Evolutionary conservation across 2,113 vertebrate genomes (phyloP), one percentile per base, ranked within the genome.

Genomic region (Neolamprologus hecqui): DNA sequence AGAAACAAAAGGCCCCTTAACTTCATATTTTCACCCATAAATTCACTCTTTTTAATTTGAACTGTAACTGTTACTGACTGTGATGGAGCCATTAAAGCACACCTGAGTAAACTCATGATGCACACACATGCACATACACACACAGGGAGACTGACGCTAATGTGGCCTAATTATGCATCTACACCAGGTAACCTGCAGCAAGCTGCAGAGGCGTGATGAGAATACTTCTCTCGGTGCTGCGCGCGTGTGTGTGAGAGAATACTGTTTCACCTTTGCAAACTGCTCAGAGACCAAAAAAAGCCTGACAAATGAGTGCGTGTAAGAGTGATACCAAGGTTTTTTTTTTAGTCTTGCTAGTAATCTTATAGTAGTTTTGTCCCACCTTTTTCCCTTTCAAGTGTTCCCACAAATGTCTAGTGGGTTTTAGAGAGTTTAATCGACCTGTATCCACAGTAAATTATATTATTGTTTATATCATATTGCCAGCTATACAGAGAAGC

Each of bases 171-270:
- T 65, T 37, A 65, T 21, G 60, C 60, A 65, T 65, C 19, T 65
- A 37, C 33, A 65, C 60, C 35, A 92, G 87, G 80, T 88, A 85
- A 92, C 90, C 92, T 82, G 84, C 86, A 93, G 90, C 84, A 82
- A 65, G 58, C 88, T 90, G 87, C 73, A 88, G 77, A 89, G 89
- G 85, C 70, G 79, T 91, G 90, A 94, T 86, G 90, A 84, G 82
- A 92, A 86, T 86, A 70, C 11, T 37, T 80, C 42, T 85, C 21
- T 10, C 12, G 54, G 40, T 31, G 2, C 47, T 35, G 53, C 14
- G 31, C 9, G 4, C 5, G 47, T 15, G 40, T 77, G 81, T 79
- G 68, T 8, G 80, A 77, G 54, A 23, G 51, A 81, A 86, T 70
- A 37, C 31, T 58, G 51, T 84, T 81, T 83, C 75, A 31, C 63